Evolutionary conservation across 2,113 vertebrate genomes (phyloP).

Genomic region (Osmerus mordax): DNA sequence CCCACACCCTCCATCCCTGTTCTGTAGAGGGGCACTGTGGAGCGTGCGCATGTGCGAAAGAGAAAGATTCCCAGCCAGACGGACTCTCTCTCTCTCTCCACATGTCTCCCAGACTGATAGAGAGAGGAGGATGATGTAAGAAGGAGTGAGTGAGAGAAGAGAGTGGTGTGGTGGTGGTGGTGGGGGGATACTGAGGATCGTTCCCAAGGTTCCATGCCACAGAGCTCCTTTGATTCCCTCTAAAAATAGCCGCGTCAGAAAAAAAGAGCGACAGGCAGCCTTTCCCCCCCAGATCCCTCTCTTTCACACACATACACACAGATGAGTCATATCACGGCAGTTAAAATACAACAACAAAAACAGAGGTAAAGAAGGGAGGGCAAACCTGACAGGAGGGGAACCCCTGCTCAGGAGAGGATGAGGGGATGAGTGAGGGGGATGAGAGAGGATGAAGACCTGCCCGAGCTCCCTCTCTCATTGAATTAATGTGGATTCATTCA

Average conservation of each 20-base stretch:
- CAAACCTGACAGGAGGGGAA: not conserved
- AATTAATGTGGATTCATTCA: not conserved
- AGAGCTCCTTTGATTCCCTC: not conserved
- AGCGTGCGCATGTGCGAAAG: not conserved
- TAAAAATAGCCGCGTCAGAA: not conserved
- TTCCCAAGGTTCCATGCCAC: not conserved
- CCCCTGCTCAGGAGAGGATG: not conserved
- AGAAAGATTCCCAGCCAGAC: no score
- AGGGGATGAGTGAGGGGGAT: not conserved
- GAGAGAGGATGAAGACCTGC: not conserved
- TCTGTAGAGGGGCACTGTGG: not conserved
- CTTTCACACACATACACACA: not conserved
- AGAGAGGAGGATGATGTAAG: no score
- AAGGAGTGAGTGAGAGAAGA: no score
- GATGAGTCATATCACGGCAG: conserved; percentile 1
- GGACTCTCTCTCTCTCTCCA: no score
- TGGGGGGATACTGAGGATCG: no score
- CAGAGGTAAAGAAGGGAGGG: not conserved
- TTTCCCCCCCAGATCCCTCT: not conserved
- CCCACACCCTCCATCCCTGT: not conserved
- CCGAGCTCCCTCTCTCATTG: not conserved
- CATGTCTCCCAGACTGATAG: no score
- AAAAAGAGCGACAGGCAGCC: not conserved
- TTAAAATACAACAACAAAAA: not conserved
- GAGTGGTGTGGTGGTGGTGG: no score